Base-by-base conservation (phyloP, 2,113 vertebrate species). In the Xiphorhynchus elegans region DNA sequence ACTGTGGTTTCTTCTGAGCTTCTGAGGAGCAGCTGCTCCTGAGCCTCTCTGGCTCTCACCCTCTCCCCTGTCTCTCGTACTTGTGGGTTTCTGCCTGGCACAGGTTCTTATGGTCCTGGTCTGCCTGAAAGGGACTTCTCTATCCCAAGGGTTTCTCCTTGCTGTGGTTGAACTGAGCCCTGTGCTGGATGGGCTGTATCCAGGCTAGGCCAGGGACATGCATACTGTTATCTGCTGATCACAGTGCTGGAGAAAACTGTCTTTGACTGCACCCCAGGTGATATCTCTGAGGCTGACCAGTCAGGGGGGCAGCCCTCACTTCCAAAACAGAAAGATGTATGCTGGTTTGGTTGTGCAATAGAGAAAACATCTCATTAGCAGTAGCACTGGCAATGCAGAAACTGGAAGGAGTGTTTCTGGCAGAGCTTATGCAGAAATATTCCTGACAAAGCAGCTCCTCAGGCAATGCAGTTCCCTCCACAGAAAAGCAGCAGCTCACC, bases 201-300 rank as follows among this genome's bases (percentile, higher is more conserved):
- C 5, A 1, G 29, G 17, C 49, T 42, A 3, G 11, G 39, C 33
- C 0, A 0, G 50, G 46, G n/a, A 55, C n/a, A 31, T 0, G 0
- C 33, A 15, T 2, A 50, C 24, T 0, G 1, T 59, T 80, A 29
- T 17, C 26, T 85, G 19, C 47, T 88, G 60, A 46, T 31, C 52
- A n/a, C 18, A n/a, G 19, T 1, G 1, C 26, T 80, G 53, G 39
- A 58, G 46, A 86, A 82, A 69, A 63, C 20, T 42, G 10, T 8
- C 59, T 28, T 59, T 76, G 21, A 35, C 4, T 67, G 40, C 40
- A 59, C 9, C 42, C 33, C 3, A 4, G 53, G 39, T 63, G 42
- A 9, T 63, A 7, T 63, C 26, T 74, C 39, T 66, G 79, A 47
- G 59, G 17, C 16, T 74, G 6, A 50, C 64, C 17, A 8, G 58